These are phyloP conservation scores for Oscheius sp. DNA, from an alignment of 2,888 invertebrate genomes.

Conservation along the genomic window DNA sequence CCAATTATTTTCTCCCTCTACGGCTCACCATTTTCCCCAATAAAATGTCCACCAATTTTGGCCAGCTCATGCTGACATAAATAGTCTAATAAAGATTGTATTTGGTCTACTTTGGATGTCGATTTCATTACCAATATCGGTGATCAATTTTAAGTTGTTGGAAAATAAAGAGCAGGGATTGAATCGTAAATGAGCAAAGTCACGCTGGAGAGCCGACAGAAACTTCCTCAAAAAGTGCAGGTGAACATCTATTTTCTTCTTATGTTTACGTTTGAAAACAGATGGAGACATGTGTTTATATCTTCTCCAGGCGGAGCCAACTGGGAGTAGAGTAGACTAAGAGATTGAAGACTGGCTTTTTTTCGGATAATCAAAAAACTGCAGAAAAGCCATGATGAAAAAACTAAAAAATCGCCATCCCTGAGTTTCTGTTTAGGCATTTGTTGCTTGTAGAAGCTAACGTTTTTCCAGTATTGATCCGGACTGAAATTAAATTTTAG, in stretches of 20 bases:
- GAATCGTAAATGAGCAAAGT: neutral
- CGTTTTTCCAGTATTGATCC: too few species aligned
- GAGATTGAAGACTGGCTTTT: too few species aligned
- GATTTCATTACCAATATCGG: neutral
- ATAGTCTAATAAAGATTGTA: conserved; percentile 18
- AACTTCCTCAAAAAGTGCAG: conserved; percentile 33
- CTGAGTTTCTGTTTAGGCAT: too few species aligned
- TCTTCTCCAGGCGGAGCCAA: too few species aligned
- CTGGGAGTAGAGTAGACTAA: too few species aligned
- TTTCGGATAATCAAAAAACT: too few species aligned
- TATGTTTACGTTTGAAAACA: too few species aligned
- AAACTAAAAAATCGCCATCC: too few species aligned
- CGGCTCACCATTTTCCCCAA: conserved; percentile 9
- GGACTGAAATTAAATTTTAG: too few species aligned
- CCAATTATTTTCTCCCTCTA: conserved; percentile 1
- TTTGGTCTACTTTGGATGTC: conserved; percentile 2
- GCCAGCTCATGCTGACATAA: conserved; percentile 2
- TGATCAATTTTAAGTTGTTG: conserved; percentile 7
- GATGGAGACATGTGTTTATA: too few species aligned
- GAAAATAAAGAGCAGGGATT: neutral
- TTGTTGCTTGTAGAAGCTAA: too few species aligned
- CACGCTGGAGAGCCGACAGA: conserved; percentile 26
- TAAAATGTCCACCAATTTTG: neutral
- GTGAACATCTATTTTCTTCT: neutral
- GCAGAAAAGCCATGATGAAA: too few species aligned